These are phyloP conservation scores for Phaethon lepturus DNA, from an alignment of 2,113 vertebrate genomes.

Conservation along the genomic window DNA sequence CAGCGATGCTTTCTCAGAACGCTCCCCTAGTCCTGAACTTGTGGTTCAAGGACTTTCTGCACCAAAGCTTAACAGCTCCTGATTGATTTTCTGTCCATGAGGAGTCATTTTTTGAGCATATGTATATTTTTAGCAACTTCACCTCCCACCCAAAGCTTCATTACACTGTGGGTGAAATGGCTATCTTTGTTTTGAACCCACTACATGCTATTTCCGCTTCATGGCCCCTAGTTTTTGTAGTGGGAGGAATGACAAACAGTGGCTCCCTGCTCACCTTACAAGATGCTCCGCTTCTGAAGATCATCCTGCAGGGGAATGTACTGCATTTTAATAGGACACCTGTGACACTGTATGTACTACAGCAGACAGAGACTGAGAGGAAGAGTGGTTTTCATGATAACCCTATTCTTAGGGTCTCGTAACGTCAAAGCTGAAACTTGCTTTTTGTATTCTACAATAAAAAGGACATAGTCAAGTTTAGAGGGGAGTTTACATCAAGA, in stretches of 20 bases:
- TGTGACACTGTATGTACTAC: not conserved
- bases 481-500: not conserved
- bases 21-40: not conserved
- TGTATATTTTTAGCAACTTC: not conserved
- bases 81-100: not conserved
- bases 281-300: not conserved
- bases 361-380: not conserved
- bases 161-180: not conserved
- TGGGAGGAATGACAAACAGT: not conserved
- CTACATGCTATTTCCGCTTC: slow-evolving; percentile 3
- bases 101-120: not conserved
- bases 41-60: not conserved
- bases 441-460: not conserved
- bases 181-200: not conserved
- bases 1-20: not conserved
- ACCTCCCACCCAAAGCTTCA: not conserved
- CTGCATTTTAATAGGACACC: not conserved
- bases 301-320: not conserved
- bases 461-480: not conserved
- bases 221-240: not conserved
- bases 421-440: not conserved
- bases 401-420: not conserved
- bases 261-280: not conserved
- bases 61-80: not conserved
- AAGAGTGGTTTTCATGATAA: not conserved